phyloP scores from a whole-genome alignment of 2,113 vertebrate species.

The Anas platyrhynchos region DNA sequence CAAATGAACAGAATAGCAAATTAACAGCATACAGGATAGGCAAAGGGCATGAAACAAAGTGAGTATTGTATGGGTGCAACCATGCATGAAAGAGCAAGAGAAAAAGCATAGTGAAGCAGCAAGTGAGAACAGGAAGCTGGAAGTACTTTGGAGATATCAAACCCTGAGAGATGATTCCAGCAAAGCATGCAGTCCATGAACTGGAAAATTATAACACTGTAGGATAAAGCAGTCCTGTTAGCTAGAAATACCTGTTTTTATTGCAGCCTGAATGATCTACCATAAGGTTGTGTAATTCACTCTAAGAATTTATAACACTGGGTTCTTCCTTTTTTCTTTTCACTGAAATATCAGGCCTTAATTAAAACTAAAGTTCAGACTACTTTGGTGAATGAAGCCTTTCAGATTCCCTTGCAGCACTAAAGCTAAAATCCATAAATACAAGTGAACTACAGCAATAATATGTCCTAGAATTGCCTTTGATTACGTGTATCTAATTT shows the following conservation, averaged over 20 bases:
- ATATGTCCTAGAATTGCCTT: constrained; percentile 15
- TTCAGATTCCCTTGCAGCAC: constrained; percentile 13
- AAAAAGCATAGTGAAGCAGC: background rate
- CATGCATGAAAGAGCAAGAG: background rate
- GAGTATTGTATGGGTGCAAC: background rate
- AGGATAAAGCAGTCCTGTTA: background rate
- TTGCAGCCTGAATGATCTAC: constrained; percentile 25
- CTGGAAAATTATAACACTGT: background rate
- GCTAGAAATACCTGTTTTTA: constrained; percentile 24
- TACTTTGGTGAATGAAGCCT: constrained; percentile 25
- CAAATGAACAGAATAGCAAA: background rate
- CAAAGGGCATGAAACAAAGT: background rate
- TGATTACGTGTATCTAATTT: background rate
- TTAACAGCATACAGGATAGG: accelerated
- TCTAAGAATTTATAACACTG: constrained; percentile 27
- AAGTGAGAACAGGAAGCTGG: background rate
- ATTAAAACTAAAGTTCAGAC: constrained; percentile 73
- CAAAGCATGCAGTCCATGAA: background rate
- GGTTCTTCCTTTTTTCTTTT: background rate
- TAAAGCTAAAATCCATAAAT: constrained; percentile 14
- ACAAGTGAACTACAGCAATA: constrained; percentile 35
- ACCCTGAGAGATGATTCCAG: background rate
- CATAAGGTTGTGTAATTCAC: constrained; percentile 35
- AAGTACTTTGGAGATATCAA: background rate
- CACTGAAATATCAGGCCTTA: constrained; percentile 62